A percentile compares a stretch with the other conserved stretches of the same genome.
Evolutionary conservation across 1,140 invertebrate genomes (phyloP).

Genomic region (Charaxes varanes): DNA sequence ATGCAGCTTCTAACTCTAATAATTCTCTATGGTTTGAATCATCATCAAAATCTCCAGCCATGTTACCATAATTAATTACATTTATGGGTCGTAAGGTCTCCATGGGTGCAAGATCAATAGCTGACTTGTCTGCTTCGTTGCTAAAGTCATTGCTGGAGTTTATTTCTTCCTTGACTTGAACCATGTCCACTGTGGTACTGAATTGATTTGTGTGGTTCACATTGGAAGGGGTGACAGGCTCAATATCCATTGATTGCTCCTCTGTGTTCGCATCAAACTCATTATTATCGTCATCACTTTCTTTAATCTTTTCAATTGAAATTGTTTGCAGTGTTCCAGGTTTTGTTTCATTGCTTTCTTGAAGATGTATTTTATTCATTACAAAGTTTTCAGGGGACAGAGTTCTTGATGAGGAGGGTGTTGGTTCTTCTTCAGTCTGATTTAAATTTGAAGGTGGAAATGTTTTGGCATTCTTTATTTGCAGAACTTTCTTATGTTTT

Average conservation of each 20-base stretch:
- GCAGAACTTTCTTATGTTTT: conserved; percentile 64
- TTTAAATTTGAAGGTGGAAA: conserved; percentile 19
- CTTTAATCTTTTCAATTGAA: conserved; percentile 69
- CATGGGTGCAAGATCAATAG: conserved; percentile 34
- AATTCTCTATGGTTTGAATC: conserved; percentile 53
- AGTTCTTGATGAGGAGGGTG: conserved; percentile 38
- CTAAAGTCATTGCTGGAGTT: conserved; percentile 57
- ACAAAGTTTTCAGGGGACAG: conserved; percentile 44
- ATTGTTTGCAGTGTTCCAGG: conserved; percentile 48
- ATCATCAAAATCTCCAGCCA: conserved; percentile 48
- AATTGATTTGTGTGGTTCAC: conserved; percentile 28
- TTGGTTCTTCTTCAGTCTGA: conserved; percentile 28
- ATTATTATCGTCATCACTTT: conserved; percentile 35
- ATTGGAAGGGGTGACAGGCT: conserved; percentile 40
- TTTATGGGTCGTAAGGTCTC: conserved; percentile 61
- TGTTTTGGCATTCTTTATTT: conserved; percentile 60
- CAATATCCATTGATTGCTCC: conserved; percentile 62
- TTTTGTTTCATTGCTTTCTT: conserved; percentile 33
- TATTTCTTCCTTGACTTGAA: conserved; percentile 58
- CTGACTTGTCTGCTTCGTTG: conserved; percentile 34
- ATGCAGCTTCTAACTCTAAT: conserved; percentile 48
- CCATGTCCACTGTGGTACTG: conserved; percentile 28
- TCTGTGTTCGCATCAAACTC: conserved; percentile 61
- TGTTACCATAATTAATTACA: conserved; percentile 59
- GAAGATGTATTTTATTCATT: conserved; percentile 44